Conservation (phyloP, 2,113 vertebrate genomes). For the Ardeotis arabs region DNA sequence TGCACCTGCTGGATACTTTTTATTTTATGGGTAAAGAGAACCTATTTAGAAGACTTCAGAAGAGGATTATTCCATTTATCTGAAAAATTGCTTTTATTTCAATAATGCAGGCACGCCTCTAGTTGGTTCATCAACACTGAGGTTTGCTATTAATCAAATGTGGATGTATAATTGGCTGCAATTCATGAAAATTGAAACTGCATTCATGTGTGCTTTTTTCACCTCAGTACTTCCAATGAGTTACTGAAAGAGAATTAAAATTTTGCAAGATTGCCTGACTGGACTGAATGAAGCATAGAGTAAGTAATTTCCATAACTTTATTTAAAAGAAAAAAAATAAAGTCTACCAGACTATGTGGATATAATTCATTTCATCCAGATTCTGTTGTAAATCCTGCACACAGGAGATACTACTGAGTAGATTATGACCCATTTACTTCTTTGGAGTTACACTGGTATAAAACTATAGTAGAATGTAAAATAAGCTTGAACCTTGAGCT, state of each 20-base stretch:
- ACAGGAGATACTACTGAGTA: neutral
- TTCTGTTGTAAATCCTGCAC: neutral
- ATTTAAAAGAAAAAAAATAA: neutral
- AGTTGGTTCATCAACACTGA: neutral
- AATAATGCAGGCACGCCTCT: constrained; percentile 1
- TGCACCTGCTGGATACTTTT: neutral
- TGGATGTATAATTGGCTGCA: neutral
- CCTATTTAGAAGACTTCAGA: neutral
- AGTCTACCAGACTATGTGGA: rapidly evolving
- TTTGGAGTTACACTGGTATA: neutral
- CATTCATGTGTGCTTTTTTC: constrained; percentile 1
- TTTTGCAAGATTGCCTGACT: neutral
- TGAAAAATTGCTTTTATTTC: constrained; percentile 39
- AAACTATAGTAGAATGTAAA: neutral
- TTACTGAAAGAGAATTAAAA: constrained; percentile 22
- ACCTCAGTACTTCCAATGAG: neutral
- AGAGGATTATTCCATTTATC: constrained; percentile 14
- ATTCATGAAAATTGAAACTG: constrained; percentile 36
- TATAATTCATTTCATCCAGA: neutral
- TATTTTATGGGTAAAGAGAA: neutral
- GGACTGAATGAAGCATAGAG: neutral
- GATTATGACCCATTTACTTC: neutral
- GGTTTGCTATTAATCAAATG: constrained; percentile 24
- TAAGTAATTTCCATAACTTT: neutral
- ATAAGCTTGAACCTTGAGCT: neutral